Evolutionary conservation across 2,888 invertebrate genomes (phyloP).

Genomic region (Cinara cedri): DNA sequence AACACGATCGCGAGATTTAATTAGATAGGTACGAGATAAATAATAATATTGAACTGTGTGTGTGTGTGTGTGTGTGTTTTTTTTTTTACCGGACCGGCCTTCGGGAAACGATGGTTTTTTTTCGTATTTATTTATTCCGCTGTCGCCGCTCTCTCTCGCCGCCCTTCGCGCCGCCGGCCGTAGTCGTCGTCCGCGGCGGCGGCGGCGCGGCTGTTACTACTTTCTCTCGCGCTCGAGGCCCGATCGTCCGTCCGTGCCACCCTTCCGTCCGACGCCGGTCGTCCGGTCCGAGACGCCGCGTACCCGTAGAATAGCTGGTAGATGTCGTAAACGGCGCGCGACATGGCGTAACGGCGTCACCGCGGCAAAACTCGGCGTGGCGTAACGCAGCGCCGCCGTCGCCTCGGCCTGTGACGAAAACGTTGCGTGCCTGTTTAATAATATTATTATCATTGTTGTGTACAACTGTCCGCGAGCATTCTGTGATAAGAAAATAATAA

Average conservation of each 20-base stretch:
- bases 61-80: neutral
- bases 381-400: neutral
- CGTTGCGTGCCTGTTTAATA: neutral
- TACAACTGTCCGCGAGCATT: no score
- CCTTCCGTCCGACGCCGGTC: neutral
- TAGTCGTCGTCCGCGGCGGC: neutral
- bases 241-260: neutral
- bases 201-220: neutral
- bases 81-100: slow-evolving; percentile 20
- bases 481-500: no score
- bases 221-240: no score
- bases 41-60: neutral
- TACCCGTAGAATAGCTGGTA: no score
- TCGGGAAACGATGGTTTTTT: slow-evolving; percentile 8
- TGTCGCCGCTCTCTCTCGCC: slow-evolving; percentile 17
- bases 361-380: neutral
- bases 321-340: no score
- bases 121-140: neutral
- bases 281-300: neutral
- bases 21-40: neutral
- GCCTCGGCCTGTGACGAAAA: neutral
- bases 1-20: no score
- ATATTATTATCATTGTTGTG: no score
- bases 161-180: neutral
- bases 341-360: no score